These are phyloP conservation scores for Seriola dumerili DNA, from an alignment of 2,113 vertebrate genomes.

Conservation along the genomic window DNA sequence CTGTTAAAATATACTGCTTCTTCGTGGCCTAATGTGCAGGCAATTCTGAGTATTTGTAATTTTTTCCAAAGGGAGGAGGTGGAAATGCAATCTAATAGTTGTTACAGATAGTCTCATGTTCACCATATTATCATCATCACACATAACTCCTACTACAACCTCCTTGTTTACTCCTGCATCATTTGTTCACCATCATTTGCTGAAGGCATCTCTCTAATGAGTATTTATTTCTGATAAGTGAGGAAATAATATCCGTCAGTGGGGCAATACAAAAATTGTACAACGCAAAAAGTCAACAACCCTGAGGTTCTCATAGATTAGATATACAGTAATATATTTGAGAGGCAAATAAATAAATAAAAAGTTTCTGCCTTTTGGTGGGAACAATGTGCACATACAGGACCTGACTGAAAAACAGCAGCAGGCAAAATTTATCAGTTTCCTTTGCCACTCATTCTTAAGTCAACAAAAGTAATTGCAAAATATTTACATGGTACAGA, in stretches of 20 bases:
- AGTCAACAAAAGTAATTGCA: background rate
- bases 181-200: conserved; percentile 15
- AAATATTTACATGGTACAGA: conserved; percentile 1
- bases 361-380: background rate
- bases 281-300: background rate
- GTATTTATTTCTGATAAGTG: conserved; percentile 51
- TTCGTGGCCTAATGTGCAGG: conserved; percentile 2
- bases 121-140: conserved; percentile 4
- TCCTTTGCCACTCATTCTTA: background rate
- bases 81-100: background rate
- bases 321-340: background rate
- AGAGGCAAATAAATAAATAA: background rate
- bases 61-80: background rate
- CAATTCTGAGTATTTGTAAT: background rate
- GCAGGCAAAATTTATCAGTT: background rate
- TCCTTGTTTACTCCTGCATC: conserved; percentile 48
- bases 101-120: background rate
- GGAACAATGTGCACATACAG: background rate
- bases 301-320: background rate
- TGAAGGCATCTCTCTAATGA: conserved; percentile 46
- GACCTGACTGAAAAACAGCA: background rate
- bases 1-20: conserved; percentile 23
- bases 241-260: conserved; percentile 27
- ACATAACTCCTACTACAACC: conserved; percentile 42
- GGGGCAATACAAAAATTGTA: background rate